Evolutionary conservation across 2,888 invertebrate genomes (phyloP).

Genomic region (Eupelmus urozonus): DNA sequence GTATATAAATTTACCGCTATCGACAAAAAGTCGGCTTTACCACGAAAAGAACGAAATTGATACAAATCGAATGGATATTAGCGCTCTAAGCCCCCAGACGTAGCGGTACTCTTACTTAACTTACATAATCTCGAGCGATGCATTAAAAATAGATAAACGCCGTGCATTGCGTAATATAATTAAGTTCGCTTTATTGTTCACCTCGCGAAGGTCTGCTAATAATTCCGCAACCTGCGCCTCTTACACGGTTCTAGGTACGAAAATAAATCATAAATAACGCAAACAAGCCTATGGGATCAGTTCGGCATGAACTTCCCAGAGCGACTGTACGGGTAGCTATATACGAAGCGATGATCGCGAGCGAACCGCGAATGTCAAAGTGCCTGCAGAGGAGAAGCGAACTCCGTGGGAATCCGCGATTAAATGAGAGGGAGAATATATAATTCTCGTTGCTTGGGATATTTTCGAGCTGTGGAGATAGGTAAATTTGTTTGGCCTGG

Average conservation of each 20-base stretch:
- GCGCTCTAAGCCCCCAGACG: background rate
- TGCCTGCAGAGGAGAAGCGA: constrained; percentile 2
- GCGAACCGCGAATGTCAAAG: constrained; percentile 49
- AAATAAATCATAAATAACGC: constrained; percentile 47
- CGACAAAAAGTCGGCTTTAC: too few relatives aligned
- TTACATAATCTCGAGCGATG: constrained; percentile 28
- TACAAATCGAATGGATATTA: constrained; percentile 28
- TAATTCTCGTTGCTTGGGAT: constrained; percentile 26
- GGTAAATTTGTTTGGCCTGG: constrained; percentile 29
- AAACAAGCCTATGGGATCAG: constrained; percentile 11
- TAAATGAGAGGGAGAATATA: constrained; percentile 19
- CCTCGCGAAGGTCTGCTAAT: background rate
- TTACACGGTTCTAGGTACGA: background rate
- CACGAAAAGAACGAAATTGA: too few relatives aligned
- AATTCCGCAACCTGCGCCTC: constrained; percentile 1
- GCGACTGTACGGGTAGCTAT: too few relatives aligned
- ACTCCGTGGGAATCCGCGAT: constrained; percentile 54
- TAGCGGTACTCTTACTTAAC: background rate
- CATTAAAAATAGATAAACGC: constrained; percentile 27
- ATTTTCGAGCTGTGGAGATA: background rate
- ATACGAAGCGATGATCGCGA: constrained; percentile 42
- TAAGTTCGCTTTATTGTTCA: constrained; percentile 32
- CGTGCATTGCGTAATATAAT: constrained; percentile 41
- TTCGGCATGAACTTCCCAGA: too few relatives aligned
- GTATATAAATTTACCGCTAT: too few relatives aligned